These are phyloP conservation scores for Sinosuthora webbiana DNA, from an alignment of 2,113 vertebrate genomes.

Conservation along the genomic window DNA sequence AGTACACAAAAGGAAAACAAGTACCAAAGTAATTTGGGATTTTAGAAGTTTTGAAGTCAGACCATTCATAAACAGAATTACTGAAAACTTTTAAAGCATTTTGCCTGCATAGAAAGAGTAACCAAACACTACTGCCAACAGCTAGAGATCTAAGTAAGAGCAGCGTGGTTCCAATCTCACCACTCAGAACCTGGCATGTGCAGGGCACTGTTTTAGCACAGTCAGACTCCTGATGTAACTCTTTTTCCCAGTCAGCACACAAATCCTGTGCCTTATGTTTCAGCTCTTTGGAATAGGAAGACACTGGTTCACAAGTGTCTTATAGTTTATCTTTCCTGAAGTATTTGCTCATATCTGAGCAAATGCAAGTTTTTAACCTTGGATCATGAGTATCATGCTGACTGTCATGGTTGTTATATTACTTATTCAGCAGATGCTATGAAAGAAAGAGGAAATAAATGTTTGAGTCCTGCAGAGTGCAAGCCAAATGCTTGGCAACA, in stretches of 20 bases:
- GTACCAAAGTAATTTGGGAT: neutral
- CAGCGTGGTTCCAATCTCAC: neutral
- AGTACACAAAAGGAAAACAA: constrained; percentile 31
- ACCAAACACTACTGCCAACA: neutral
- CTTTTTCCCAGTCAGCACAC: neutral
- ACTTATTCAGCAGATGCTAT: neutral
- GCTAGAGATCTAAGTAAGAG: neutral
- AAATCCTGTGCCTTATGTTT: neutral
- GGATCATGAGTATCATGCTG: neutral
- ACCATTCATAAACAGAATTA: neutral
- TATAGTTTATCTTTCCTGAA: neutral
- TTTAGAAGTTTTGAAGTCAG: neutral
- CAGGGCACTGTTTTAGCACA: neutral
- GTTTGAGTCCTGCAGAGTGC: neutral
- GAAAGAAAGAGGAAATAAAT: neutral
- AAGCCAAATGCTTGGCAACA: neutral
- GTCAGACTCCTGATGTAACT: neutral
- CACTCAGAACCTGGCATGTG: neutral
- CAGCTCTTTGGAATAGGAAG: neutral
- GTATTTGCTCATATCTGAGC: neutral
- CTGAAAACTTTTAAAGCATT: neutral
- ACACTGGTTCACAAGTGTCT: neutral
- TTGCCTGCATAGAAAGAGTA: neutral
- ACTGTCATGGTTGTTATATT: neutral
- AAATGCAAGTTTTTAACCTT: neutral